phyloP scores from a whole-genome alignment of 2,113 vertebrate genomes.

The Sapayoa aenigma region DNA sequence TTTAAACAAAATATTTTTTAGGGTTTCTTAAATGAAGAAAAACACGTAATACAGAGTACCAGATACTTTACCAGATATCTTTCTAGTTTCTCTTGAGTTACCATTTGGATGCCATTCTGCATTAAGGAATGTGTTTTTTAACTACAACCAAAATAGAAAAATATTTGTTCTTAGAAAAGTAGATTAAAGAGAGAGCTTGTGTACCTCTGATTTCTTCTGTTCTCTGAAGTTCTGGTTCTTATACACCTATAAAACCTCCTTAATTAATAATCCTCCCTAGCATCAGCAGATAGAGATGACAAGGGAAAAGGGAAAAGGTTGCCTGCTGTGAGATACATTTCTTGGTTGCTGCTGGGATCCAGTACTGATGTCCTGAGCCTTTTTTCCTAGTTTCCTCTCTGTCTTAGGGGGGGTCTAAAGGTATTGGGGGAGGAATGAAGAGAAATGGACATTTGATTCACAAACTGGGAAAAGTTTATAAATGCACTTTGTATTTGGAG shows the following conservation, averaged over 20 bases:
- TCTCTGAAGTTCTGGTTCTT: background rate
- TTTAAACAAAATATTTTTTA: background rate
- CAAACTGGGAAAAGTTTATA: background rate
- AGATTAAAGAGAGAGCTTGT: background rate
- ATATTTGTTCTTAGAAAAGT: background rate
- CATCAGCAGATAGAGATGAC: background rate
- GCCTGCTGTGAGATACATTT: background rate
- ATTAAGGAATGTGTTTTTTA: background rate
- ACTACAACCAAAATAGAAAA: background rate
- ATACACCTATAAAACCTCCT: background rate
- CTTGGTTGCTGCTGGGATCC: background rate
- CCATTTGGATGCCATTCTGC: background rate
- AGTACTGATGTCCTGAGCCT: background rate
- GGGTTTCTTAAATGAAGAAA: background rate
- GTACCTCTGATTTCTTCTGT: background rate
- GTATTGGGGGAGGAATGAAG: background rate
- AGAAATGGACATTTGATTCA: background rate
- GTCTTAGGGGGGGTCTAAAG: background rate
- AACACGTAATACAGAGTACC: background rate
- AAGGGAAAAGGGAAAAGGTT: background rate
- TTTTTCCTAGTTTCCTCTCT: background rate
- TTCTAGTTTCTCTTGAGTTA: background rate
- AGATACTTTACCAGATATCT: background rate
- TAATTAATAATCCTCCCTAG: background rate
- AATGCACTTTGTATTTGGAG: accelerated